Evolutionary conservation across 1,140 invertebrate genomes (phyloP).

Genomic region (Heliothis virescens): DNA sequence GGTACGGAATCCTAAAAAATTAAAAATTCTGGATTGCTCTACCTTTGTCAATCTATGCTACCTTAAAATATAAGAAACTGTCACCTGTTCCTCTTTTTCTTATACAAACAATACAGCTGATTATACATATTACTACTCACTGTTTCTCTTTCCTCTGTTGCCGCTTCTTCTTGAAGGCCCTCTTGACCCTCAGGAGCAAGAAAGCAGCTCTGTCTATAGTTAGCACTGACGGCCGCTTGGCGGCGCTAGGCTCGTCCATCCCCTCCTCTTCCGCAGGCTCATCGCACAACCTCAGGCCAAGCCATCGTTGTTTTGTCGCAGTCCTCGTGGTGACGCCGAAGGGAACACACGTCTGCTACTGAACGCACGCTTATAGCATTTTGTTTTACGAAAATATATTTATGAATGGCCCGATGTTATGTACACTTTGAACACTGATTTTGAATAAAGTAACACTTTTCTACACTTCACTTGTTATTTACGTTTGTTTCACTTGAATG

Average conservation of each 20-base stretch:
- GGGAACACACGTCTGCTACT: constrained; percentile 43
- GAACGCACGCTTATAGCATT: constrained; percentile 41
- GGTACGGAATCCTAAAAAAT: too few relatives aligned
- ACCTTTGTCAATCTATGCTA: too few relatives aligned
- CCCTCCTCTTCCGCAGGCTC: constrained; percentile 74
- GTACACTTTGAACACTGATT: constrained; percentile 6
- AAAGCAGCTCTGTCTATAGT: constrained; percentile 95
- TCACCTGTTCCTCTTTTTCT: too few relatives aligned
- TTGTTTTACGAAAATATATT: not conserved
- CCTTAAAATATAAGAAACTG: too few relatives aligned
- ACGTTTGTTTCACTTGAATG: constrained; percentile 1
- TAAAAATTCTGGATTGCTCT: too few relatives aligned
- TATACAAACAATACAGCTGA: too few relatives aligned
- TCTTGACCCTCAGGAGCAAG: constrained; percentile 93
- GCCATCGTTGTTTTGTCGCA: constrained; percentile 80
- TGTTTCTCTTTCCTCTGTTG: constrained; percentile 94
- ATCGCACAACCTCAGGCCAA: constrained; percentile 85
- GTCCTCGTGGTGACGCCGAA: constrained; percentile 70
- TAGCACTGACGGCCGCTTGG: constrained; percentile 87
- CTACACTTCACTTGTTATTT: constrained; percentile 4
- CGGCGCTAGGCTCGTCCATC: constrained; percentile 79
- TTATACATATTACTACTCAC: constrained; percentile 83
- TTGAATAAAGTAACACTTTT: not conserved
- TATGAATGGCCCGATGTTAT: not conserved
- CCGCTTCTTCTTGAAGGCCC: constrained; percentile 96